A percentile compares a stretch with the other conserved stretches of the same genome.
phyloP scores from a whole-genome alignment of 2,797 vertebrate genomes.

The Phrynocephalus forsythii region DNA sequence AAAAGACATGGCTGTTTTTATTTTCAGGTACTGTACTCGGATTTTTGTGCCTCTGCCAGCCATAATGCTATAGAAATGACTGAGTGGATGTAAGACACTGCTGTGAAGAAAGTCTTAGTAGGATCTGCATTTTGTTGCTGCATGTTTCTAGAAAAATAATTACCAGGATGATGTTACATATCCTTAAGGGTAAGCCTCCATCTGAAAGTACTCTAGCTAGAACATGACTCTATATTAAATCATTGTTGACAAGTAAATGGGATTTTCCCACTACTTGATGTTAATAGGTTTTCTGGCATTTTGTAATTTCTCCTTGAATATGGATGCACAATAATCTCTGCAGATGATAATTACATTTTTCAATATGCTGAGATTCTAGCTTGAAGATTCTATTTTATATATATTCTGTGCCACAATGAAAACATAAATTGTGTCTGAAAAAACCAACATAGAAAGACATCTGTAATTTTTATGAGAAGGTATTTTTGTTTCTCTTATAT shows the following conservation, averaged over 20 bases:
- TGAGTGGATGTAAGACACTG: not conserved
- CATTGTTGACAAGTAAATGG: not conserved
- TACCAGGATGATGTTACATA: not conserved
- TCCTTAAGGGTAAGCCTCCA: not conserved
- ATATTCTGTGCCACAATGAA: not conserved
- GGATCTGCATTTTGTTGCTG: not conserved
- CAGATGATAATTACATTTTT: not conserved
- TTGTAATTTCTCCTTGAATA: not conserved
- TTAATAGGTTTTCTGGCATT: not conserved
- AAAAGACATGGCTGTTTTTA: accelerated
- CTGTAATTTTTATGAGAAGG: not conserved
- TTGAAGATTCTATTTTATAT: not conserved
- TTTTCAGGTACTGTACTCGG: accelerated
- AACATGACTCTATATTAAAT: not conserved
- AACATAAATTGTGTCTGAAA: not conserved
- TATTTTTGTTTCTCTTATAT: not conserved
- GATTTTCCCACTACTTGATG: not conserved
- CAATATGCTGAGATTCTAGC: not conserved
- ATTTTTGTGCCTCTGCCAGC: not conserved
- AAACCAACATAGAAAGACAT: not conserved
- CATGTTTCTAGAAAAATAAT: accelerated
- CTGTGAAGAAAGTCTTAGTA: not conserved
- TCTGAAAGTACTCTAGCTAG: not conserved
- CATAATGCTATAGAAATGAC: not conserved
- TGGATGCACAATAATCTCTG: not conserved